Conservation (phyloP, 2,888 invertebrate species). For the Tromatobia lineatoria region DNA sequence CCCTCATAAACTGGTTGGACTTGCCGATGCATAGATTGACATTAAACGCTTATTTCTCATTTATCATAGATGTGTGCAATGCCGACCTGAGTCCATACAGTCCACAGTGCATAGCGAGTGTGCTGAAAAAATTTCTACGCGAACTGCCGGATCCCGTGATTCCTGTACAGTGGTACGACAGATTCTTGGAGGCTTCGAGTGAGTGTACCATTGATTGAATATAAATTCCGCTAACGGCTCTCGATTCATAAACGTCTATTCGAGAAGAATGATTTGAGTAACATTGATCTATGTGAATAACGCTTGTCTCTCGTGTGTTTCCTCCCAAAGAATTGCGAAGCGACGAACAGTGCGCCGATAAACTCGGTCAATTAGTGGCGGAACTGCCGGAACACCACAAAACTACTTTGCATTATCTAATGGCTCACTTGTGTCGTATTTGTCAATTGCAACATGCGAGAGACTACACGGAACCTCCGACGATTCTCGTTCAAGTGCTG, state of each 20-base stretch:
- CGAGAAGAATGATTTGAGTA: conserved; percentile 20
- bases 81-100: conserved; percentile 86
- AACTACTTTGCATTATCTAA: conserved; percentile 88
- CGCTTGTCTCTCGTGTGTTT: neutral
- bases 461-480: conserved; percentile 89
- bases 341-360: conserved; percentile 87
- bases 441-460: conserved; percentile 89
- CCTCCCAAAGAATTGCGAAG: conserved; percentile 83
- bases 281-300: conserved; percentile 12
- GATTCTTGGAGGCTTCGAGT: conserved; percentile 88
- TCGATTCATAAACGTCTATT: neutral
- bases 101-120: conserved; percentile 87
- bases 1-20: neutral
- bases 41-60: neutral
- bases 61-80: conserved; percentile 82
- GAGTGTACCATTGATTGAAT: conserved; percentile 75
- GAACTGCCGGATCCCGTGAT: conserved; percentile 92
- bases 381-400: conserved; percentile 89
- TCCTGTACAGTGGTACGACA: conserved; percentile 91
- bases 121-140: conserved; percentile 90
- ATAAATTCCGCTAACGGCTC: neutral
- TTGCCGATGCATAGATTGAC: neutral
- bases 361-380: conserved; percentile 87
- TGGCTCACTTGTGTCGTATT: conserved; percentile 91
- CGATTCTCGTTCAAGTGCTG: conserved; percentile 90